Evolutionary conservation across 2,113 vertebrate genomes (phyloP), one percentile per base, ranked within the genome.

Genomic region (Gambusia affinis): DNA sequence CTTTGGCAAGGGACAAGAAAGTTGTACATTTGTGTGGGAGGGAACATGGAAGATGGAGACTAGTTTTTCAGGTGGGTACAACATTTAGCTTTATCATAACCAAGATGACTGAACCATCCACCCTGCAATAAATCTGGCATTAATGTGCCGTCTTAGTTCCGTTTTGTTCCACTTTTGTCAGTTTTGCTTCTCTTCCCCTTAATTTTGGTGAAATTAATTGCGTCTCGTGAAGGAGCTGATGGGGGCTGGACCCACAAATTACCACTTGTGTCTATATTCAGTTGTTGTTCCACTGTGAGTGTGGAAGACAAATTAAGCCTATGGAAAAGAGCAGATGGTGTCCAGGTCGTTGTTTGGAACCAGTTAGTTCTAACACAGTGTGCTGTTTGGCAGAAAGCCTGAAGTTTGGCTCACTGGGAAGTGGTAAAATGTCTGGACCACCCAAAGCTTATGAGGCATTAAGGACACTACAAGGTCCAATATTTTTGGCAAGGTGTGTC

Each of bases 241-340:
- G 7, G 37, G 24, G 22, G 27, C 15, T 12, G 64, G 42, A 28
- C 64, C 22, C 27, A 17, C 31, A 67, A 42, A 67, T 67, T 67
- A 5, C 35, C 11, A 12, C 37, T 42, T 61, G 24, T 61, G 39
- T 67, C 42, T 39, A 39, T 57, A 27, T n/a, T 83, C 77, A 83
- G 67, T 84, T 72, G 81, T 77, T 39, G 69, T 44, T 80, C 81
- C 67, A 63, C 29, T 72, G 67, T 64, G 51, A 73, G 67, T 72
- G 37, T 27, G 27, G 74, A 85, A 81, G 75, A 89, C 79, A 85
- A 87, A 85, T 82, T 81, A 74, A 60, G 79, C 81, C 79, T 80
- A 84, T 88, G 87, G 85, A 82, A 90, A 86, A 85, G 80, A 87
- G 79, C 84, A 89, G 87, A 85, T 79, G 72, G 87, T 72, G 80